phyloP scores from a whole-genome alignment of 2,797 vertebrate genomes.

The Channallabes apus region DNA sequence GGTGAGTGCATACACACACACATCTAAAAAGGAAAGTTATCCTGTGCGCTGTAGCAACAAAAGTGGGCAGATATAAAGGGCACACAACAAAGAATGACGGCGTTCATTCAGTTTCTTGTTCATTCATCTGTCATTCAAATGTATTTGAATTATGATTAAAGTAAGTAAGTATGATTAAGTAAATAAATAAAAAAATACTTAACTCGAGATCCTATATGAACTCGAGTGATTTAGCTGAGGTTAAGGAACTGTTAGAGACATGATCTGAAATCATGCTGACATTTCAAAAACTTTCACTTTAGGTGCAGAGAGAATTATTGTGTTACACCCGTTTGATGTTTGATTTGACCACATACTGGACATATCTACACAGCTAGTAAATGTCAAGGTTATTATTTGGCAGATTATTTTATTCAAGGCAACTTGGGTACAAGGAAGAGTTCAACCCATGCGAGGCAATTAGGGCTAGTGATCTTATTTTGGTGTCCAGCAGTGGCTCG shows the following conservation, averaged over 20 bases:
- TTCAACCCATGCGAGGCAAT: background rate
- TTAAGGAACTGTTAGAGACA: background rate
- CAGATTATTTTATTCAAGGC: background rate
- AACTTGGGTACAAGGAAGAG: background rate
- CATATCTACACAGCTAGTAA: background rate
- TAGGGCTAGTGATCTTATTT: background rate
- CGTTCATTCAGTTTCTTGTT: background rate
- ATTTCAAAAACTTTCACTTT: background rate
- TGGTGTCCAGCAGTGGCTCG: background rate
- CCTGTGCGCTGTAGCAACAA: background rate
- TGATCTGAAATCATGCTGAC: background rate
- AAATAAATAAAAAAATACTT: background rate
- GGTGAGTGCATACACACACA: conserved; percentile 69
- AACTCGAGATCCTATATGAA: background rate
- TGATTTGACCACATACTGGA: background rate
- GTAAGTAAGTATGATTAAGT: too few species aligned
- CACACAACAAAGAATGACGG: background rate
- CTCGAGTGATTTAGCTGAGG: background rate
- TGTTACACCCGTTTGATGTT: background rate
- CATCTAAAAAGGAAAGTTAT: background rate
- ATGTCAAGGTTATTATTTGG: background rate
- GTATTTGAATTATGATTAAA: too few species aligned
- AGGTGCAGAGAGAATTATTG: background rate
- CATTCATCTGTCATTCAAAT: background rate
- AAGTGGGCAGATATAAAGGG: background rate